Base-by-base conservation (phyloP, 2,113 vertebrate genomes). In the Morone chrysops region DNA sequence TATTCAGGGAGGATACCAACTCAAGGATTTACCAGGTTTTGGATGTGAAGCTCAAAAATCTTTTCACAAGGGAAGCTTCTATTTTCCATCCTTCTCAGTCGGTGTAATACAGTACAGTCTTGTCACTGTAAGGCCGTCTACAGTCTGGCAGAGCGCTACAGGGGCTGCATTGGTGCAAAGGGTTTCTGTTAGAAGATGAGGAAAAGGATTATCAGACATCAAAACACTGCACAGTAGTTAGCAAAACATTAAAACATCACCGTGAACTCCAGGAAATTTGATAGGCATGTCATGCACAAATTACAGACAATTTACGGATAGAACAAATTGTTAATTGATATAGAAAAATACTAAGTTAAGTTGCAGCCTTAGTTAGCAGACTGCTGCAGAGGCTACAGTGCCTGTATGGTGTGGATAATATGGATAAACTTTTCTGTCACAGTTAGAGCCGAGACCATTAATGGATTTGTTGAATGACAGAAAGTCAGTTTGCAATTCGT, bases 1-100 rank as follows among this genome's bases (percentile, higher is more conserved):
- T 99, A 91, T 83, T 38, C 59, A 40, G 6, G 3, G 1, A 47
- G n/a, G 56, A 50, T 14, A 4, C 20, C 10, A 8, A 11, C 59
- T 10, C 62, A 10, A 43, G 48, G 70, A 65, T 57, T 75, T 12
- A 50, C 56, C 50, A 20, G 6, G 41, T 16, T 50, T 72, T 25
- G 62, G 62, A 61, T 78, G 61, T 45, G 3, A 31, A 65, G 48
- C 40, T 22, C 20, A 8, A 16, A 51, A 56, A 5, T 20, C 69
- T 0, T 45, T 41, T 74, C 41, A 47, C 38, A 4, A 17, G 10
- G 38, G 75, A 72, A 25, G 68, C n/a, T 38, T 1, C 6, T 12
- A 0, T 38, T 75, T 56, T 53, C 7, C 41, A 38, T 36, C 20
- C 66, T 40, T 41, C 22, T 62, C 8, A 31, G 5, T 41, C 5